Conservation (phyloP, 2,797 vertebrate species). For the Labeo calbasu region DNA sequence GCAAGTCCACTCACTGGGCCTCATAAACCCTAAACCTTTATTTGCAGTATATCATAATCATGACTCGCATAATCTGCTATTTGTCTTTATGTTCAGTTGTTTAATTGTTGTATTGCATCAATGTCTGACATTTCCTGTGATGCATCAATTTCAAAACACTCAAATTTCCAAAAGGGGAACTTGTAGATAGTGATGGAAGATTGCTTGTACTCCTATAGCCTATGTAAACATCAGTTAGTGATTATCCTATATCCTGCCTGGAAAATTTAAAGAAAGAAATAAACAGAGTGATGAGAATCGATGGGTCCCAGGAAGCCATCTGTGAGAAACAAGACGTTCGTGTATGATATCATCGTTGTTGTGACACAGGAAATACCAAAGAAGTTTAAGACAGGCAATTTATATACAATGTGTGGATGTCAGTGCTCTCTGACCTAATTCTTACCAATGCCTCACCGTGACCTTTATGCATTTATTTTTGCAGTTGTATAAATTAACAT, state of each 20-base stretch:
- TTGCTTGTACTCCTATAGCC: not conserved
- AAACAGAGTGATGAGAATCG: constrained; percentile 23
- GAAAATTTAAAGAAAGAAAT: not conserved
- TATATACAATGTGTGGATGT: constrained; percentile 48
- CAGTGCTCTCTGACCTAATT: not conserved
- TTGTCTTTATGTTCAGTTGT: not conserved
- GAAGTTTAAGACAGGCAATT: constrained; percentile 58
- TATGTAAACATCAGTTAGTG: constrained; percentile 37
- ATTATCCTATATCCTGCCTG: constrained; percentile 18
- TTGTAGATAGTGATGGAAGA: not conserved
- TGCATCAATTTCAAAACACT: constrained; percentile 24
- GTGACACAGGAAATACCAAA: constrained; percentile 75
- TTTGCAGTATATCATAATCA: not conserved
- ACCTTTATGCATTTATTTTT: not conserved
- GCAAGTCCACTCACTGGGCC: not conserved
- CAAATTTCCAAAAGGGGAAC: constrained; percentile 14
- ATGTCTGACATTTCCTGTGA: constrained; percentile 12
- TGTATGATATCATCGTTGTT: constrained; percentile 64
- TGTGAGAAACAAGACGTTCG: constrained; percentile 48
- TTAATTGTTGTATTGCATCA: not conserved
- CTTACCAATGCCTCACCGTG: not conserved
- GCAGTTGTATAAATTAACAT: not conserved
- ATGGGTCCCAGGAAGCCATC: constrained; percentile 39
- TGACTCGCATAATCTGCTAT: not conserved
- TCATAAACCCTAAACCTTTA: not conserved